Evolutionary conservation across 2,797 vertebrate species (phyloP), one percentile per base, ranked within the genome.

Genomic region (Clarias fuscus): DNA sequence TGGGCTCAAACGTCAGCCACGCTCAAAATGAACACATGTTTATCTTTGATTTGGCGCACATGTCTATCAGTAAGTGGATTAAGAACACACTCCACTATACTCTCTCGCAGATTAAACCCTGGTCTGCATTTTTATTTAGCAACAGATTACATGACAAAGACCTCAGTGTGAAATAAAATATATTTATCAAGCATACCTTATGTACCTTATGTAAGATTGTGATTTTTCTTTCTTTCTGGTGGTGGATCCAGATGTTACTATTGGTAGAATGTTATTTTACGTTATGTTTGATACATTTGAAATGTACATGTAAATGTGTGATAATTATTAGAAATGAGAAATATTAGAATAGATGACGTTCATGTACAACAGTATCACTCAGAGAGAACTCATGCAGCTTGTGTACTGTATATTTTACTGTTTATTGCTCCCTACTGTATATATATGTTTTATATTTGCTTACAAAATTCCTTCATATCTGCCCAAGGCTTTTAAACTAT

Each of bases 31-130:
- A 56, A 30, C 56, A 15, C n/a, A 18, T 48, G 71, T n/a, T 43
- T 7, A 15, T 75, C 13, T 53, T 76, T 58, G 14, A 56, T 53
- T 76, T 56, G 14, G 27, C 40, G 30, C 37, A 78, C 0, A 1
- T 89, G 70, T 85, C 88, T 89, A 85, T 91, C 90, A 90, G 82
- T 89, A 87, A 89, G 76, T 89, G 88, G 91, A 90, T 90, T 91
- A 90, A 86, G 53, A 85, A 83, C 85, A 89, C 87, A 87, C 83
- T 88, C 83, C 76, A 84, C 71, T 58, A 70, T 81, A 85, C 88
- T 76, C 83, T 87, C 80, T 90, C 85, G 82, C 83, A 89, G 89
- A 91, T 88, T 90, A 89, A 86, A 68, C 80, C 81, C 61, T 53
- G 87, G 87, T 90, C 85, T 82, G n/a, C 80, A 43, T 88, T 87